phyloP scores from a whole-genome alignment of 2,888 invertebrate species.

The Zygaena filipendulae region DNA sequence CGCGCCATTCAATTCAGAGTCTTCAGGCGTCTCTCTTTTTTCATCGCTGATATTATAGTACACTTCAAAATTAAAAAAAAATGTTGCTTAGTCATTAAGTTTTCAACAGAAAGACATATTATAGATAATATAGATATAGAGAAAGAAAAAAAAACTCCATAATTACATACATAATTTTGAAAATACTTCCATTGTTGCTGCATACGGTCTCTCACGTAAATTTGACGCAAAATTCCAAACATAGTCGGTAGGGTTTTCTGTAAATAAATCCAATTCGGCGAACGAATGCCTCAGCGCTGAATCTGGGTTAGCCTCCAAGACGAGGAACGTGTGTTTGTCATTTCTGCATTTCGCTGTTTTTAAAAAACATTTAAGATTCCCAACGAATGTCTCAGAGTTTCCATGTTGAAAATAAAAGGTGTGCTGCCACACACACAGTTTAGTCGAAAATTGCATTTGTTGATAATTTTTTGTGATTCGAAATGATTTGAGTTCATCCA shows the following conservation, averaged over 20 bases:
- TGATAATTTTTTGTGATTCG: slow-evolving; percentile 47
- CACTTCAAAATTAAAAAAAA: slow-evolving; percentile 1
- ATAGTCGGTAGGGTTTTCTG: slow-evolving; percentile 73
- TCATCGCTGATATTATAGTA: no score
- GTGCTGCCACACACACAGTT: slow-evolving; percentile 72
- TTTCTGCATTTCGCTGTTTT: slow-evolving; percentile 75
- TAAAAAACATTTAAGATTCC: slow-evolving; percentile 70
- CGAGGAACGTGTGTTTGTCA: slow-evolving; percentile 72
- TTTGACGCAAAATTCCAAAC: slow-evolving; percentile 71
- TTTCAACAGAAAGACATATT: no score
- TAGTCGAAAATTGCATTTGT: slow-evolving; percentile 55
- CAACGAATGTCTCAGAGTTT: slow-evolving; percentile 82
- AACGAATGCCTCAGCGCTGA: slow-evolving; percentile 85
- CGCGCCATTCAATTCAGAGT: no score
- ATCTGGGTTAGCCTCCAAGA: slow-evolving; percentile 73
- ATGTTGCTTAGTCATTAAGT: neutral
- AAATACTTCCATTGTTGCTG: slow-evolving; percentile 86
- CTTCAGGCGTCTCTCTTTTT: no score
- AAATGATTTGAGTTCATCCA: slow-evolving; percentile 51
- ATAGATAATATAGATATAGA: no score
- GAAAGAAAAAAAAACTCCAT: no score
- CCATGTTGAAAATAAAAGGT: slow-evolving; percentile 90
- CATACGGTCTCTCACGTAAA: slow-evolving; percentile 75
- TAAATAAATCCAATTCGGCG: slow-evolving; percentile 85
- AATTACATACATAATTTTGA: slow-evolving; percentile 63